Conservation (phyloP, 2,888 invertebrate genomes). For the Nezara viridula region DNA sequence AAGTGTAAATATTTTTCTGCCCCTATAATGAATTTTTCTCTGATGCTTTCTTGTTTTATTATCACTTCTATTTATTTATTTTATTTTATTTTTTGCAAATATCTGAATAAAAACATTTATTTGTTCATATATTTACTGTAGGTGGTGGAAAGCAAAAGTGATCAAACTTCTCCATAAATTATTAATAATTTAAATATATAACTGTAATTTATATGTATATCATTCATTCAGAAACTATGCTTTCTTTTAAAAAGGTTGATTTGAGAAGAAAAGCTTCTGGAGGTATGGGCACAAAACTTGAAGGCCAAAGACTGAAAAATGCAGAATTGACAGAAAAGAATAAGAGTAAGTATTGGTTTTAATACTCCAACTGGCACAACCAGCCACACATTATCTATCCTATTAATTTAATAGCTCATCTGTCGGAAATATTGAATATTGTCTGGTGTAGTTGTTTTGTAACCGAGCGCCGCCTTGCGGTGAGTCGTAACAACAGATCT, state of each 20-base stretch:
- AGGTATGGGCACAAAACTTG: constrained; percentile 6
- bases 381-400: not conserved
- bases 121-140: too few species aligned
- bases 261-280: constrained; percentile 26
- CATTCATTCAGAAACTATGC: not conserved
- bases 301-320: constrained; percentile 22
- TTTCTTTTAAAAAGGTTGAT: constrained; percentile 20
- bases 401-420: not conserved
- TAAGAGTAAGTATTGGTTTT: constrained; percentile 14
- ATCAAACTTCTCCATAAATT: too few species aligned
- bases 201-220: not conserved
- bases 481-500: too few species aligned
- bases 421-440: not conserved
- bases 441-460: too few species aligned
- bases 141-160: too few species aligned
- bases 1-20: not conserved
- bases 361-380: not conserved
- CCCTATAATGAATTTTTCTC: not conserved
- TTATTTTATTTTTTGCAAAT: too few species aligned
- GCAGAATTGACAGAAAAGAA: constrained; percentile 42
- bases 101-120: too few species aligned
- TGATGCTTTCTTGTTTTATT: too few species aligned
- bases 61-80: too few species aligned
- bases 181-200: not conserved
- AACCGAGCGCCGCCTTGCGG: too few species aligned